Evolutionary conservation across 2,888 invertebrate genomes (phyloP).

Genomic region (Drosophila paramelanica): DNA sequence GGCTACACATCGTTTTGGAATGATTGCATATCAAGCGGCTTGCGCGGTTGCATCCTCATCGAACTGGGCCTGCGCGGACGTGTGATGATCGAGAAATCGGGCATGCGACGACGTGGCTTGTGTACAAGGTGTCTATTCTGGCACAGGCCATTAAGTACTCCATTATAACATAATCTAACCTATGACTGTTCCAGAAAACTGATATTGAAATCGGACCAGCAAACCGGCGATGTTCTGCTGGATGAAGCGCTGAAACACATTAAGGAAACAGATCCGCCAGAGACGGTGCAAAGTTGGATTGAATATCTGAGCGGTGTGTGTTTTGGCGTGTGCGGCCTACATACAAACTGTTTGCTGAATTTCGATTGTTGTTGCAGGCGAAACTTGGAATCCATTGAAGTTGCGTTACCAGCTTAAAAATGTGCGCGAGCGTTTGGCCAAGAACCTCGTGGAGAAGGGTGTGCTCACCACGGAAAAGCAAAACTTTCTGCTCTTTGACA

Average conservation of each 20-base stretch:
- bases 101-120: slow-evolving; percentile 97
- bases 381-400: slow-evolving; percentile 99
- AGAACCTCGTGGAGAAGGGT: slow-evolving; percentile 99
- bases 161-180: neutral
- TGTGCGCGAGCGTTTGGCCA: slow-evolving; percentile 98
- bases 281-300: slow-evolving; percentile 99
- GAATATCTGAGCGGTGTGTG: slow-evolving; percentile 97
- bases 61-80: slow-evolving; percentile 97
- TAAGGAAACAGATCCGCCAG: slow-evolving; percentile 98
- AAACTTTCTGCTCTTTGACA: slow-evolving; percentile 99
- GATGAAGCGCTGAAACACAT: slow-evolving; percentile 98
- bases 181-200: slow-evolving; percentile 87
- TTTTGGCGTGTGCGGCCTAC: neutral
- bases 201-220: slow-evolving; percentile 93
- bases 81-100: slow-evolving; percentile 97
- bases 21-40: slow-evolving; percentile 99
- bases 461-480: slow-evolving; percentile 99
- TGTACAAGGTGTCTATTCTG: slow-evolving; percentile 89
- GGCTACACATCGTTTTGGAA: slow-evolving; percentile 99
- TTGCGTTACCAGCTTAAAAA: slow-evolving; percentile 99
- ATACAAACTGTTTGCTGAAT: neutral
- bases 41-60: slow-evolving; percentile 98
- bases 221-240: slow-evolving; percentile 98
- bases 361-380: slow-evolving; percentile 86
- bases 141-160: neutral